Evolutionary conservation across 2,888 invertebrate genomes (phyloP).

Genomic region (Heteropelma amictum): DNA sequence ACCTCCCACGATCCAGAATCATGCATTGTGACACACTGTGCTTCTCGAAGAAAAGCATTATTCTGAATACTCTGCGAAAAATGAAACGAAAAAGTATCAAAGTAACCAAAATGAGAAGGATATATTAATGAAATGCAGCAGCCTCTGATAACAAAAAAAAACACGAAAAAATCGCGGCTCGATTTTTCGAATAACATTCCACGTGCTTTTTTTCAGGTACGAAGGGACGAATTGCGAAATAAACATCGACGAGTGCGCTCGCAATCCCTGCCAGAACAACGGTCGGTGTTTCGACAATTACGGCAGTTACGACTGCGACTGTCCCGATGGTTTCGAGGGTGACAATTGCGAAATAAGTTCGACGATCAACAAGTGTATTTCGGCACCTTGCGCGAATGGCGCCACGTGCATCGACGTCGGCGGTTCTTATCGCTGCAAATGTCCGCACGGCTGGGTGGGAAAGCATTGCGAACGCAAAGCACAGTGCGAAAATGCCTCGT

Average conservation of each 20-base stretch:
- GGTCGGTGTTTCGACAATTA: conserved; percentile 91
- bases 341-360: conserved; percentile 85
- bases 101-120: too few species aligned
- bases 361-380: conserved; percentile 81
- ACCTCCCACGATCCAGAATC: too few species aligned
- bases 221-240: conserved; percentile 85
- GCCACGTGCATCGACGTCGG: conserved; percentile 82
- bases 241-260: conserved; percentile 89
- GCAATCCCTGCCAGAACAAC: conserved; percentile 85
- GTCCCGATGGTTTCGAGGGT: conserved; percentile 88
- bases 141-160: too few species aligned
- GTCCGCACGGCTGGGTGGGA: conserved; percentile 80
- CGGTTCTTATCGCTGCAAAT: conserved; percentile 81
- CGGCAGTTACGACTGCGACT: conserved; percentile 89
- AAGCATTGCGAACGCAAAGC: conserved; percentile 79
- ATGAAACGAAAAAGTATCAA: too few species aligned
- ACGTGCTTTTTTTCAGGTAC: conserved; percentile 80
- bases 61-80: too few species aligned
- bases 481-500: conserved; percentile 79
- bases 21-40: too few species aligned
- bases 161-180: too few species aligned
- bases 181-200: not conserved
- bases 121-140: too few species aligned
- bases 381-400: conserved; percentile 82
- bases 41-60: too few species aligned